phyloP scores from a whole-genome alignment of 2,797 vertebrate species.

The Gadopsis marmoratus region DNA sequence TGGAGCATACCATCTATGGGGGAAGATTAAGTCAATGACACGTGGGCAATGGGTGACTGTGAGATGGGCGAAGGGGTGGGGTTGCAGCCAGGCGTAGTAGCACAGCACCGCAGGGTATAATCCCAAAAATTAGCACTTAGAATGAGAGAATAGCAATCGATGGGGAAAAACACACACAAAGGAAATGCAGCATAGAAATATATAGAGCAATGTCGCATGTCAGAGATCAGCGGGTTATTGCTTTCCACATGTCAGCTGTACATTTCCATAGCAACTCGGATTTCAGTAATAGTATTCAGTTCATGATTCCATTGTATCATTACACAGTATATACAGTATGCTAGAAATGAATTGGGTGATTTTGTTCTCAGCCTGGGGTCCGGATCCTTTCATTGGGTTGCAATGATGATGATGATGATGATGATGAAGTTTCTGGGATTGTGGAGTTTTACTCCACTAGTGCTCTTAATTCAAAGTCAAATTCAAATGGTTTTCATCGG shows the following conservation, averaged over 20 bases:
- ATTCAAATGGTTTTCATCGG: background rate
- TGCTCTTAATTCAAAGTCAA: background rate
- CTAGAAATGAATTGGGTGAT: background rate
- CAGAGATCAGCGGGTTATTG: background rate
- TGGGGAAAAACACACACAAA: background rate
- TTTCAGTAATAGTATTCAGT: background rate
- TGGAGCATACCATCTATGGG: slow-evolving; percentile 50
- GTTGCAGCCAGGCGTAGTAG: slow-evolving; percentile 26
- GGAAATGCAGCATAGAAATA: background rate
- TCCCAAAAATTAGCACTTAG: slow-evolving; percentile 57
- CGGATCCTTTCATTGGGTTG: background rate
- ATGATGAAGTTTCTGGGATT: background rate
- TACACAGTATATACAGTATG: background rate
- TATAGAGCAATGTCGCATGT: background rate
- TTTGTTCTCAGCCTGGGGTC: background rate
- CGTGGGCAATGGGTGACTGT: slow-evolving; percentile 54
- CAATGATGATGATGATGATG: background rate
- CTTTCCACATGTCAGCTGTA: background rate
- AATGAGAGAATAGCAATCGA: slow-evolving; percentile 36
- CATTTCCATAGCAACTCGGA: slow-evolving; percentile 1
- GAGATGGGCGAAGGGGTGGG: slow-evolving; percentile 1
- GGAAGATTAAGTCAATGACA: slow-evolving; percentile 64
- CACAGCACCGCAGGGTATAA: slow-evolving; percentile 77
- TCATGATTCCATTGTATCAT: background rate
- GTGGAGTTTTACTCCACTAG: background rate